phyloP scores from a whole-genome alignment of 2,113 vertebrate genomes.

The Zeus faber region DNA sequence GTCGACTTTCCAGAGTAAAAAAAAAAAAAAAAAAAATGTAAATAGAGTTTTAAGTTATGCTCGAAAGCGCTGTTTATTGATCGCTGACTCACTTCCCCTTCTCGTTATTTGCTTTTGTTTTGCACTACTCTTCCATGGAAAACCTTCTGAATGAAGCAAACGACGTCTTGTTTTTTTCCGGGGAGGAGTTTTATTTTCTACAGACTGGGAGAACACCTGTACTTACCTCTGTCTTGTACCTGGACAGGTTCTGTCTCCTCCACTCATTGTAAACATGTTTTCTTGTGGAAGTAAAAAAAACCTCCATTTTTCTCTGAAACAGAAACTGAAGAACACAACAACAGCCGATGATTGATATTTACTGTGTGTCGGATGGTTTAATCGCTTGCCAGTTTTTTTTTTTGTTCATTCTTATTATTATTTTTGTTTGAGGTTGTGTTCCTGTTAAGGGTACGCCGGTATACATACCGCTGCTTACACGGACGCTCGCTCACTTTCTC shows the following conservation, averaged over 20 bases:
- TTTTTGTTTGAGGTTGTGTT: background rate
- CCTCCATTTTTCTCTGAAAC: slow-evolving; percentile 54
- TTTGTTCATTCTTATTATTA: slow-evolving; percentile 48
- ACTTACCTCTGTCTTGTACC: slow-evolving; percentile 64
- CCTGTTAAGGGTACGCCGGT: slow-evolving; percentile 56
- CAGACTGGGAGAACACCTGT: slow-evolving; percentile 55
- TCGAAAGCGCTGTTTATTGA: slow-evolving; percentile 50
- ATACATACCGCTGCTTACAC: slow-evolving; percentile 74
- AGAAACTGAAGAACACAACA: slow-evolving; percentile 32
- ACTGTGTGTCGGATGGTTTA: slow-evolving; percentile 35
- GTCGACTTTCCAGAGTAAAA: too few relatives aligned
- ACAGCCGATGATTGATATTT: slow-evolving; percentile 20
- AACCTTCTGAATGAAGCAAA: slow-evolving; percentile 51
- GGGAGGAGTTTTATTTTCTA: slow-evolving; percentile 53
- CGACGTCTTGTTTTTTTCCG: slow-evolving; percentile 60
- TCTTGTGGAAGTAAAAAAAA: slow-evolving; percentile 66
- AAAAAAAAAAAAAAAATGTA: slow-evolving; percentile 60
- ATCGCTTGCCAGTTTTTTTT: slow-evolving; percentile 41
- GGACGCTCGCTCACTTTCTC: slow-evolving; percentile 54
- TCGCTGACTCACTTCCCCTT: slow-evolving; percentile 56
- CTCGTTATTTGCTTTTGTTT: slow-evolving; percentile 42
- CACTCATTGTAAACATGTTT: slow-evolving; percentile 68
- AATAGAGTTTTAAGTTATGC: slow-evolving; percentile 58
- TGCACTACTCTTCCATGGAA: slow-evolving; percentile 64
- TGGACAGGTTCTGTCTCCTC: slow-evolving; percentile 61